These are phyloP conservation scores for Pedicia rivosa DNA, from an alignment of 2,888 invertebrate genomes.

Conservation along the genomic window DNA sequence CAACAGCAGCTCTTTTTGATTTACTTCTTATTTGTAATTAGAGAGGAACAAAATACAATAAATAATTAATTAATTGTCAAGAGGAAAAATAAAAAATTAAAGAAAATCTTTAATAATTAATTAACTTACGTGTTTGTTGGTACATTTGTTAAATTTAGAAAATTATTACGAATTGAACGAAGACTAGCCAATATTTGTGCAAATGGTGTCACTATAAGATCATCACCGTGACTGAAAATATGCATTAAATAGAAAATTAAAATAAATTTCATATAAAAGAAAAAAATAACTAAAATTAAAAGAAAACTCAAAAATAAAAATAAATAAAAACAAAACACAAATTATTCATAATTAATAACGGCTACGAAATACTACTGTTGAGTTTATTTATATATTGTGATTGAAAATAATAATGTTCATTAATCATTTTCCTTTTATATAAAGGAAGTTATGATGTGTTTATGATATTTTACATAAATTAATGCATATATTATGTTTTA, in stretches of 20 bases:
- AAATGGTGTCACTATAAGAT: conserved; percentile 99
- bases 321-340: neutral
- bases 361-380: too few species aligned
- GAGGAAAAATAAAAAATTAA: conserved; percentile 5
- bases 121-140: conserved; percentile 55
- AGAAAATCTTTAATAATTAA: too few species aligned
- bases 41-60: neutral
- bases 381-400: too few species aligned
- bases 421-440: too few species aligned
- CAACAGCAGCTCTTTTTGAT: conserved; percentile 30
- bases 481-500: too few species aligned
- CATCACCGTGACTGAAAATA: conserved; percentile 71
- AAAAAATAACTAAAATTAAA: neutral
- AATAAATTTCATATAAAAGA: neutral
- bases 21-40: conserved; percentile 12
- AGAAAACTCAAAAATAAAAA: neutral
- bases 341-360: neutral
- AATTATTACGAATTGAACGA: conserved; percentile 95
- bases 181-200: conserved; percentile 99
- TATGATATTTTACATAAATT: too few species aligned
- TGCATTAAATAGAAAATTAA: too few species aligned
- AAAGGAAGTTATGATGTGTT: too few species aligned
- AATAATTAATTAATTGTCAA: too few species aligned
- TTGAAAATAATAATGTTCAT: too few species aligned
- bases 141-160: conserved; percentile 93